phyloP scores from a whole-genome alignment of 2,888 invertebrate genomes.

The Volucella bombylans region DNA sequence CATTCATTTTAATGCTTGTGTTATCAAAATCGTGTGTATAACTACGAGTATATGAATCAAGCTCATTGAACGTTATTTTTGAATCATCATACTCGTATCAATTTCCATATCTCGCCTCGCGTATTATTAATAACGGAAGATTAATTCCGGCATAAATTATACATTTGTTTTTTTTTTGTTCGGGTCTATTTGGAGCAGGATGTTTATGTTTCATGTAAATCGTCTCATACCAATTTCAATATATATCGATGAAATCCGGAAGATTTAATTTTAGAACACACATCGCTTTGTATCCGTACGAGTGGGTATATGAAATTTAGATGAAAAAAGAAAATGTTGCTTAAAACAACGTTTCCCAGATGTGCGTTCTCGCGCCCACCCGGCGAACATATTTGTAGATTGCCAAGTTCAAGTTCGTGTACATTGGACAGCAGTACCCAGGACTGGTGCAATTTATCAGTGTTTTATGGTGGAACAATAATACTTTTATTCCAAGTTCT shows the following conservation, averaged over 20 bases:
- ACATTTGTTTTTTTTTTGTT: slow-evolving; percentile 16
- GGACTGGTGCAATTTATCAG: not conserved
- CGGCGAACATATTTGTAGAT: no score
- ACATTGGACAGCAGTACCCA: not conserved
- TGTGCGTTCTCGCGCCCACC: not conserved
- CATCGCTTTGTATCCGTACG: no score
- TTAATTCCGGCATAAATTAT: slow-evolving; percentile 7
- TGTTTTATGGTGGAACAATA: slow-evolving; percentile 15
- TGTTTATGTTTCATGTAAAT: slow-evolving; percentile 1
- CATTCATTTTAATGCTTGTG: slow-evolving; percentile 4
- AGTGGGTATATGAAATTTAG: no score
- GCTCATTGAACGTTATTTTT: not conserved
- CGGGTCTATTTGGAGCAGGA: not conserved
- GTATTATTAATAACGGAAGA: no score
- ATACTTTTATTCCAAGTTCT: not conserved
- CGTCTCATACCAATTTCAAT: slow-evolving; percentile 22
- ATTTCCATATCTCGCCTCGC: not conserved
- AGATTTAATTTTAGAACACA: slow-evolving; percentile 31
- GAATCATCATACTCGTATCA: not conserved
- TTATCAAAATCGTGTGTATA: slow-evolving; percentile 19
- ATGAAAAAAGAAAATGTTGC: not conserved
- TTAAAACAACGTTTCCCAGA: slow-evolving; percentile 18
- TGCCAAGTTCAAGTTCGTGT: slow-evolving; percentile 35
- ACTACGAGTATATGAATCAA: not conserved
- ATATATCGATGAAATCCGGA: slow-evolving; percentile 15